phyloP scores from a whole-genome alignment of 2,888 invertebrate genomes.

The Gortyna flavago region DNA sequence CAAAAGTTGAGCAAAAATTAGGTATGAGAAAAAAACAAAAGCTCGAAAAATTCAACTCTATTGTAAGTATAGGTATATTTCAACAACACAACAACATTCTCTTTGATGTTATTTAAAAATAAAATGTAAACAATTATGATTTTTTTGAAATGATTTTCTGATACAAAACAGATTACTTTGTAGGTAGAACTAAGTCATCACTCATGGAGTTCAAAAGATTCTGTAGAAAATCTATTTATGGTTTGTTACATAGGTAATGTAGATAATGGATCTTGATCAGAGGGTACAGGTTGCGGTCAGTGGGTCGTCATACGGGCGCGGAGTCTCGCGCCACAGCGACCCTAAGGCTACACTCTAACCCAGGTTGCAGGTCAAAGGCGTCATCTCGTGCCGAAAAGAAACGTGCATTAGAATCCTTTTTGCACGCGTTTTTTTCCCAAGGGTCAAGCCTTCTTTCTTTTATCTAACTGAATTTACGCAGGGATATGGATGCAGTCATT shows the following conservation, averaged over 20 bases:
- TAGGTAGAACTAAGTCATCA: constrained; percentile 8
- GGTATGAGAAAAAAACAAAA: not conserved
- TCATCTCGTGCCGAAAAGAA: not conserved
- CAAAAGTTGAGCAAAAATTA: constrained; percentile 7
- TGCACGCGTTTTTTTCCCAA: not conserved
- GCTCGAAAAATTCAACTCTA: not conserved
- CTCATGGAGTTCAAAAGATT: constrained; percentile 17
- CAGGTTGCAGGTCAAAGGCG: too few species aligned
- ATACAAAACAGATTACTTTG: constrained; percentile 32
- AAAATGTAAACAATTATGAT: constrained; percentile 41
- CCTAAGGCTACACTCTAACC: too few species aligned
- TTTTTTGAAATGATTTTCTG: constrained; percentile 34
- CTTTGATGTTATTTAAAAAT: constrained; percentile 9
- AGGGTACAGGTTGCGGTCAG: not conserved
- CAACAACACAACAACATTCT: not conserved
- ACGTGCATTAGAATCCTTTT: not conserved
- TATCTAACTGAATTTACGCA: not conserved
- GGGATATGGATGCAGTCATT: not conserved
- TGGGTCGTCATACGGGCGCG: too few species aligned
- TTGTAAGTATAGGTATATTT: not conserved
- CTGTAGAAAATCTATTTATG: constrained; percentile 6
- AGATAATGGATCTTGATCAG: not conserved
- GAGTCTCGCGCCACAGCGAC: too few species aligned
- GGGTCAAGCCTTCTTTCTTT: not conserved
- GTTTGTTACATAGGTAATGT: not conserved